phyloP scores from a whole-genome alignment of 2,797 vertebrate genomes.

The Thunnus albacares region DNA sequence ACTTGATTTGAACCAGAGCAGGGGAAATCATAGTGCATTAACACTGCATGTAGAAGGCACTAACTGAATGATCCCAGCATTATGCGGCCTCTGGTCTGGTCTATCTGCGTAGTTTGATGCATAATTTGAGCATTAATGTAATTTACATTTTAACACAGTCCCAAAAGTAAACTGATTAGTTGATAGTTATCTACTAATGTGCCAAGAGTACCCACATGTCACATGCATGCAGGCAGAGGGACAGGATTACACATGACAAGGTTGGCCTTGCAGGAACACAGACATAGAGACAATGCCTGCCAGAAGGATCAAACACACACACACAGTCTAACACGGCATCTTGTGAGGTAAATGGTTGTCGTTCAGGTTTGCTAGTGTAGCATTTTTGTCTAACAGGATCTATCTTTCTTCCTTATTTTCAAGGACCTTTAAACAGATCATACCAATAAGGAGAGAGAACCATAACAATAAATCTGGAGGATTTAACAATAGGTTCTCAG shows the following conservation, averaged over 20 bases:
- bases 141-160: conserved; percentile 90
- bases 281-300: conserved; percentile 74
- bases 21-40: conserved; percentile 86
- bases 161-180: conserved; percentile 89
- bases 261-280: conserved; percentile 78
- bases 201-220: conserved; percentile 82
- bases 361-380: conserved; percentile 79
- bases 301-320: conserved; percentile 57
- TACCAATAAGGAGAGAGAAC: conserved; percentile 69
- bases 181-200: conserved; percentile 89
- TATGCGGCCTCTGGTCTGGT: conserved; percentile 83
- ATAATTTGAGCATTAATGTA: conserved; percentile 89
- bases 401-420: conserved; percentile 80
- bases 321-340: conserved; percentile 43
- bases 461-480: conserved; percentile 63
- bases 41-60: conserved; percentile 86
- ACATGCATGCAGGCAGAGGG: conserved; percentile 78
- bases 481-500: conserved; percentile 51
- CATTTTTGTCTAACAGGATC: conserved; percentile 73
- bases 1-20: conserved; percentile 85
- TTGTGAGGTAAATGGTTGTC: conserved; percentile 70
- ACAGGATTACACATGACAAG: conserved; percentile 82
- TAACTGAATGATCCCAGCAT: conserved; percentile 86
- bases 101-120: conserved; percentile 85
- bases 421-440: conserved; percentile 81